These are phyloP conservation scores for Tenebrio molitor DNA, from an alignment of 1,140 invertebrate genomes.

Conservation along the genomic window DNA sequence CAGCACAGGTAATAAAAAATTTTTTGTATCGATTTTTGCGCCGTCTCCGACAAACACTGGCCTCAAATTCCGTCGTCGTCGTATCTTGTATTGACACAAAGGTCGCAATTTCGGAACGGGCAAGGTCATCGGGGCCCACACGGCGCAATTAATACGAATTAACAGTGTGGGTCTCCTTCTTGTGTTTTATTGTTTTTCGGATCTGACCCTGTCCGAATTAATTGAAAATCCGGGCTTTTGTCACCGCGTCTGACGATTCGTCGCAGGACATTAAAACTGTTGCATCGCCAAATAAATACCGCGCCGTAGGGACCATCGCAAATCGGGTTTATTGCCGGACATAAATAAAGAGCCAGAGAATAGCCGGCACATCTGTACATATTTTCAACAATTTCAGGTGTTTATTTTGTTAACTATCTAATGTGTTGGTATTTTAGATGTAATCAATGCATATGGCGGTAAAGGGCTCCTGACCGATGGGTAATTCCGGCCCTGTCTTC, in stretches of 20 bases:
- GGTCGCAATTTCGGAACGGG: background rate
- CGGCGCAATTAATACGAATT: background rate
- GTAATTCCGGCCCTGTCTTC: conserved; percentile 60
- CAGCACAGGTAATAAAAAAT: conserved; percentile 95
- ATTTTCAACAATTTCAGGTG: background rate
- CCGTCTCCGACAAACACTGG: background rate
- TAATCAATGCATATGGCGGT: conserved; percentile 85
- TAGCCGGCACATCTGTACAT: background rate
- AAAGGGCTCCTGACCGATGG: conserved; percentile 68
- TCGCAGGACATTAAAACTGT: conserved; percentile 54
- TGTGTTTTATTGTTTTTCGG: too few species aligned
- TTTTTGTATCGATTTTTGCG: too few species aligned
- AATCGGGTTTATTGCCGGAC: conserved; percentile 59
- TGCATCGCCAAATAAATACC: conserved; percentile 54
- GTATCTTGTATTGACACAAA: too few species aligned
- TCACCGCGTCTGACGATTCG: conserved; percentile 43
- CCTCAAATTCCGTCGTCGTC: background rate
- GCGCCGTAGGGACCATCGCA: conserved; percentile 57
- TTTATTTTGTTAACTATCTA: conserved; percentile 47
- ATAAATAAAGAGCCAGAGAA: conserved; percentile 44
- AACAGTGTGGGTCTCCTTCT: background rate
- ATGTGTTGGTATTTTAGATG: conserved; percentile 76
- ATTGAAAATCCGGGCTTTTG: background rate
- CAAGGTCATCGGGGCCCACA: background rate
- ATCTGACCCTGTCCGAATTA: background rate